phyloP scores from a whole-genome alignment of 2,113 vertebrate species.

The Anthoscopus minutus region DNA sequence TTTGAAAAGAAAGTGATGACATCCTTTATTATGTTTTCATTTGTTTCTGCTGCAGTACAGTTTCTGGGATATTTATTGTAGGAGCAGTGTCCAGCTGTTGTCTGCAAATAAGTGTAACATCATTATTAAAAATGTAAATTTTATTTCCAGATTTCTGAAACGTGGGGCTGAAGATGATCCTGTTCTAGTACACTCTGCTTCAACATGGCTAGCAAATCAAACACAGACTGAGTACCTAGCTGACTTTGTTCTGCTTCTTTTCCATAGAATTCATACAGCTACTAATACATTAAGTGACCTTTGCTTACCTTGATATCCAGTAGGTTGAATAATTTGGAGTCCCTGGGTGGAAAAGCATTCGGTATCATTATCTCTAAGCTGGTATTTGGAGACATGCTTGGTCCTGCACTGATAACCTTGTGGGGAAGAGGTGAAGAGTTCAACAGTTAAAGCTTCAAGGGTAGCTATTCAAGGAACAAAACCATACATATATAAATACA shows the following conservation, averaged over 20 bases:
- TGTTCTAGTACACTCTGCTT: background rate
- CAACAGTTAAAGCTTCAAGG: background rate
- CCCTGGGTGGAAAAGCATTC: slow-evolving; percentile 76
- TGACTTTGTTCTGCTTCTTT: background rate
- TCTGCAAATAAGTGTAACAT: slow-evolving; percentile 67
- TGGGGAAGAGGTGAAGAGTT: background rate
- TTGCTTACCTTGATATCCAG: slow-evolving; percentile 82
- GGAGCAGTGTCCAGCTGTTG: slow-evolving; percentile 78
- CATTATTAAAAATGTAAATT: background rate
- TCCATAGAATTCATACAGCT: background rate
- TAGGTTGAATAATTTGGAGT: slow-evolving; percentile 77
- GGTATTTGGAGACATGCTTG: slow-evolving; percentile 79
- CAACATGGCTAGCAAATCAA: background rate
- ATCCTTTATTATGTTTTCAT: slow-evolving; percentile 65
- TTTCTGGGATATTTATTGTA: slow-evolving; percentile 65
- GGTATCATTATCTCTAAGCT: slow-evolving; percentile 81
- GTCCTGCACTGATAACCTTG: slow-evolving; percentile 87
- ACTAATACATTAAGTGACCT: background rate
- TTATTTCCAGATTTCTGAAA: background rate
- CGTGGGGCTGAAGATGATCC: background rate
- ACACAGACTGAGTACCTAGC: background rate
- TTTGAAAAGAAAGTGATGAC: slow-evolving; percentile 82
- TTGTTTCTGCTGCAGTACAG: slow-evolving; percentile 65
- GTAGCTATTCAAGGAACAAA: background rate
- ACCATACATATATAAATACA: background rate